phyloP scores from a whole-genome alignment of 2,888 invertebrate genomes.

The Cheilosia scutellata region DNA sequence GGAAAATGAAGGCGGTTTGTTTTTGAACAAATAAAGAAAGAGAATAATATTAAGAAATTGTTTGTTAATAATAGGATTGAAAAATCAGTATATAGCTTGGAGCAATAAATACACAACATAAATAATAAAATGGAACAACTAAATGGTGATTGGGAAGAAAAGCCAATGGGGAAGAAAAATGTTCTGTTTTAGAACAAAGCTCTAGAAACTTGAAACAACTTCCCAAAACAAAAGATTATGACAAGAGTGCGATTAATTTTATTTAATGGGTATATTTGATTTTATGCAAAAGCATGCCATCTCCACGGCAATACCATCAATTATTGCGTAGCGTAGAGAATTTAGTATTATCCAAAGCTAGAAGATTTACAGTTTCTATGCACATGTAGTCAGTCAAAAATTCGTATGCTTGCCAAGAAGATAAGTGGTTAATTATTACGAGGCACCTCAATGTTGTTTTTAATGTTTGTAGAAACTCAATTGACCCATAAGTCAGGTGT shows the following conservation, averaged over 20 bases:
- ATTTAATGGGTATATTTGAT: background rate
- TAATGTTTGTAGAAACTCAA: too few species aligned
- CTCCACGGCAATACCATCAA: too few species aligned
- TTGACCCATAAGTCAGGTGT: too few species aligned
- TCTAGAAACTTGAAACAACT: constrained; percentile 5
- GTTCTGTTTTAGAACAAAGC: background rate
- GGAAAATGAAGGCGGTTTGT: background rate
- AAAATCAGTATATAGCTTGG: constrained; percentile 14
- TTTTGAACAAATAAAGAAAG: constrained; percentile 15
- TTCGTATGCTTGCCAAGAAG: too few species aligned
- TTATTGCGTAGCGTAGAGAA: too few species aligned
- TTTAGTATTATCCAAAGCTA: too few species aligned
- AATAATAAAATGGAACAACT: too few species aligned
- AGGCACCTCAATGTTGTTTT: too few species aligned
- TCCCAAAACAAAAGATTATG: constrained; percentile 6
- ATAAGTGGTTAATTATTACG: too few species aligned
- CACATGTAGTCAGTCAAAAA: too few species aligned
- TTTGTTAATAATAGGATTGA: background rate
- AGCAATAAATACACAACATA: background rate
- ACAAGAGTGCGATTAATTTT: constrained; percentile 5
- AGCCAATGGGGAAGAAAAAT: background rate
- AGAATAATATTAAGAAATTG: background rate
- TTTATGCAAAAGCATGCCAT: too few species aligned
- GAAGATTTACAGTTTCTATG: too few species aligned
- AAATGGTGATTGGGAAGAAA: background rate